These are phyloP conservation scores for Nemoura dubitans DNA, from an alignment of 2,888 invertebrate genomes.

Conservation along the genomic window DNA sequence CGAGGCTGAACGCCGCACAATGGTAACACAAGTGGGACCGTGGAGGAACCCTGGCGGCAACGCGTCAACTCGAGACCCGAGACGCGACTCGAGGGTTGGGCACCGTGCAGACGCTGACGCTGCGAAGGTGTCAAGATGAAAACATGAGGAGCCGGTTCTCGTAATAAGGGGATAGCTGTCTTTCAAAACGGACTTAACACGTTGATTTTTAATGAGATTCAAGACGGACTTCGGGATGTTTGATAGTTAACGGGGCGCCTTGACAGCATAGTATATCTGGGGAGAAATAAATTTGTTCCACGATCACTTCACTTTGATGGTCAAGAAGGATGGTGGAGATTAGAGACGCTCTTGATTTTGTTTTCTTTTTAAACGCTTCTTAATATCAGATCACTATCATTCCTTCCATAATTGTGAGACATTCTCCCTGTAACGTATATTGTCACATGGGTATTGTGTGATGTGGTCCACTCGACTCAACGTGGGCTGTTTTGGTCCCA, in stretches of 20 bases:
- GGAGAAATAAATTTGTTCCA: background rate
- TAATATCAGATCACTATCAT: background rate
- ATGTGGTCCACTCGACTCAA: too few relatives aligned
- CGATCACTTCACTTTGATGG: background rate
- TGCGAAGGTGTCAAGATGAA: constrained; percentile 18
- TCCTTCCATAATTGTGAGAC: background rate
- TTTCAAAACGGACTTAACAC: constrained; percentile 34
- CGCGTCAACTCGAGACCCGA: background rate
- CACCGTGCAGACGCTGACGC: background rate
- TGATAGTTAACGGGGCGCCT: background rate
- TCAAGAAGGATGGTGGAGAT: background rate
- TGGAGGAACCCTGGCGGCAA: background rate
- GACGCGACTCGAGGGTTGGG: constrained; percentile 28
- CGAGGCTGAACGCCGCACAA: background rate
- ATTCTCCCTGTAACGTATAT: background rate
- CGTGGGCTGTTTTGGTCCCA: too few relatives aligned
- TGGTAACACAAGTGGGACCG: background rate
- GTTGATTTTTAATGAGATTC: constrained; percentile 35
- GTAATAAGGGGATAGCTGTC: constrained; percentile 19
- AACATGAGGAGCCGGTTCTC: constrained; percentile 32
- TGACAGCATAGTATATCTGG: background rate
- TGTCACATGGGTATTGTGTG: too few relatives aligned
- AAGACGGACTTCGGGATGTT: constrained; percentile 15
- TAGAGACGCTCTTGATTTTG: background rate
- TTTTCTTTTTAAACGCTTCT: background rate